Conservation (phyloP, 1,140 invertebrate species). For the Microvelia longipes region DNA sequence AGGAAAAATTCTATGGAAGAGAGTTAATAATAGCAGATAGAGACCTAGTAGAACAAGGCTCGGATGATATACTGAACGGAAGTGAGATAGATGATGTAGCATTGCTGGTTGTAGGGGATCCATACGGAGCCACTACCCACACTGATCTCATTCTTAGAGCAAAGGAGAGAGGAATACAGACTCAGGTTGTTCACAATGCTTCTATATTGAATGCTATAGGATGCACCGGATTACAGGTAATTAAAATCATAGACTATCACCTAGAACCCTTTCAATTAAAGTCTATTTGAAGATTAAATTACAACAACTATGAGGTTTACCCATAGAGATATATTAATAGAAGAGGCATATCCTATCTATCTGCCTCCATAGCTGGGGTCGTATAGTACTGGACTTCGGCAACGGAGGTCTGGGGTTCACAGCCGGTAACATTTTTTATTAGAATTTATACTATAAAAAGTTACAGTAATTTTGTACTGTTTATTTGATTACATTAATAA, state of each 20-base stretch:
- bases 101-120: conserved; percentile 86
- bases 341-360: neutral
- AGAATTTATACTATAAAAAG: too few species aligned
- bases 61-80: conserved; percentile 67
- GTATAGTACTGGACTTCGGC: neutral
- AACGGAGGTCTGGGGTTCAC: neutral
- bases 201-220: conserved; percentile 96
- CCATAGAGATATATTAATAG: neutral
- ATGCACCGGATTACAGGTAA: conserved; percentile 77
- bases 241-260: too few species aligned
- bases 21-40: conserved; percentile 76
- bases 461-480: too few species aligned
- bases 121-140: conserved; percentile 90
- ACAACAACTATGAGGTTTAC: neutral
- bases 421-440: neutral
- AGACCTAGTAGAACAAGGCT: conserved; percentile 79
- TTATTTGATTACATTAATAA: too few species aligned
- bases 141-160: conserved; percentile 76
- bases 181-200: conserved; percentile 86
- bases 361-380: too few species aligned
- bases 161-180: conserved; percentile 49
- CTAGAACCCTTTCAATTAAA: neutral
- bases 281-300: neutral
- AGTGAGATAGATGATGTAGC: conserved; percentile 63
- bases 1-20: conserved; percentile 74